Conservation (phyloP, 2,113 vertebrate genomes). For the Ptilonorhynchus violaceus region DNA sequence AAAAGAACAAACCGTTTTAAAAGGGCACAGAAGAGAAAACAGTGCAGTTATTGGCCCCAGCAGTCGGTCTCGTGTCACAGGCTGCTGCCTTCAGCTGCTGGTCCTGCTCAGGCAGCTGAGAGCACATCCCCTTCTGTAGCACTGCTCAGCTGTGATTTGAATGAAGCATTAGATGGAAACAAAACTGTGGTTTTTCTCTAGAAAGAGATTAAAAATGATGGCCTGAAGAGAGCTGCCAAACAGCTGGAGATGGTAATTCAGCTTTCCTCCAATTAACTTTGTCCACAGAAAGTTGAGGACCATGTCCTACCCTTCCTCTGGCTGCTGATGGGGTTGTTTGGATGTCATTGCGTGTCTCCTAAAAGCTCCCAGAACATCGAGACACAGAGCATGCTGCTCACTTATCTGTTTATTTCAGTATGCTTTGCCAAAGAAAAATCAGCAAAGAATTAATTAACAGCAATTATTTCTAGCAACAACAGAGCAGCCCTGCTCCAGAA, state of each 20-base stretch:
- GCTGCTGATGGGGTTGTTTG: neutral
- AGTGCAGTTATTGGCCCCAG: neutral
- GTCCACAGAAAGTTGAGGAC: neutral
- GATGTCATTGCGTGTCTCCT: neutral
- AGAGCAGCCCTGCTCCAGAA: constrained; percentile 29
- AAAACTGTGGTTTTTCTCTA: constrained; percentile 4
- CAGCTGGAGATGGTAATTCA: neutral
- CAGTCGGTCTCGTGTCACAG: accelerated
- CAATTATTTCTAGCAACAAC: constrained; percentile 52
- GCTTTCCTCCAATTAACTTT: neutral
- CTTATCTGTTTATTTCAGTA: neutral
- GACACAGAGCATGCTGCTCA: neutral
- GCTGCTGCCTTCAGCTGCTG: neutral
- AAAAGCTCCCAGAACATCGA: neutral
- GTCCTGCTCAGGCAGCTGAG: neutral
- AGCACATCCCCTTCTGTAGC: neutral
- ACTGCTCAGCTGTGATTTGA: neutral
- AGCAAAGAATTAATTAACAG: constrained; percentile 66
- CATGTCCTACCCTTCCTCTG: neutral
- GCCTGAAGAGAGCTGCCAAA: neutral
- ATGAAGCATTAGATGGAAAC: neutral
- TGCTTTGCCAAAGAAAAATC: constrained; percentile 50
- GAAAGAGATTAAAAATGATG: neutral
- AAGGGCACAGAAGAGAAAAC: neutral
- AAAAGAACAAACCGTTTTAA: neutral